phyloP scores from a whole-genome alignment of 2,888 invertebrate species.

The Gnatocerus cornutus region DNA sequence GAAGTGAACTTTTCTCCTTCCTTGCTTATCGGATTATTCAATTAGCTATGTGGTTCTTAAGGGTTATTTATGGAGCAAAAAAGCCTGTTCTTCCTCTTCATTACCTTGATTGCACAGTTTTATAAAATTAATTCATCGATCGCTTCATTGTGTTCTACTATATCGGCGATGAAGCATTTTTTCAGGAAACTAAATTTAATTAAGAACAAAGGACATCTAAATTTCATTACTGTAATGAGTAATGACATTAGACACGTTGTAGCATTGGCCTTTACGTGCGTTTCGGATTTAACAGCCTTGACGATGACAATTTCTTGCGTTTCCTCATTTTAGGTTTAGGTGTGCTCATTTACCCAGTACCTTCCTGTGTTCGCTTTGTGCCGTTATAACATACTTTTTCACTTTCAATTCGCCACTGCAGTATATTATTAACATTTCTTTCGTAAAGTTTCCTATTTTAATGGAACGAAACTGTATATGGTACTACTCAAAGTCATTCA shows the following conservation, averaged over 20 bases:
- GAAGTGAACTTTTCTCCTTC: not conserved
- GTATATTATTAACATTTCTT: conserved; percentile 17
- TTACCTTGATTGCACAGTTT: conserved; percentile 23
- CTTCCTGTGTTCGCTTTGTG: not conserved
- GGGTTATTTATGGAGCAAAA: not conserved
- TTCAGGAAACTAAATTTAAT: conserved; percentile 24
- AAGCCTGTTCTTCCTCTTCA: conserved; percentile 20
- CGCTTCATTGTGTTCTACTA: conserved; percentile 16
- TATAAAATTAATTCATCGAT: conserved; percentile 31
- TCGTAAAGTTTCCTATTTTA: not conserved
- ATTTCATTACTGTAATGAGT: conserved; percentile 28
- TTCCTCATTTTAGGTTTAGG: no score
- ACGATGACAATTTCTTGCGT: not conserved
- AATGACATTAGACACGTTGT: conserved; percentile 27
- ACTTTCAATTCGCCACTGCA: conserved; percentile 10
- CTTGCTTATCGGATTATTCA: conserved; percentile 4
- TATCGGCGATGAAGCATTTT: conserved; percentile 15
- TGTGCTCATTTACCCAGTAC: no score
- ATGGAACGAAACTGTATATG: conserved; percentile 19
- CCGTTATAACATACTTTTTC: conserved; percentile 7
- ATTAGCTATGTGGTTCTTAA: conserved; percentile 15
- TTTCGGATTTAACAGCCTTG: conserved; percentile 24
- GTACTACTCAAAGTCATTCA: conserved; percentile 29
- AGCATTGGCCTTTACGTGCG: conserved; percentile 8
- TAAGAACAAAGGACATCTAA: conserved; percentile 19